A percentile compares a stretch with the other conserved stretches of the same genome.
Evolutionary conservation across 2,888 invertebrate genomes (phyloP).

Genomic region (Hylaea fasciaria): DNA sequence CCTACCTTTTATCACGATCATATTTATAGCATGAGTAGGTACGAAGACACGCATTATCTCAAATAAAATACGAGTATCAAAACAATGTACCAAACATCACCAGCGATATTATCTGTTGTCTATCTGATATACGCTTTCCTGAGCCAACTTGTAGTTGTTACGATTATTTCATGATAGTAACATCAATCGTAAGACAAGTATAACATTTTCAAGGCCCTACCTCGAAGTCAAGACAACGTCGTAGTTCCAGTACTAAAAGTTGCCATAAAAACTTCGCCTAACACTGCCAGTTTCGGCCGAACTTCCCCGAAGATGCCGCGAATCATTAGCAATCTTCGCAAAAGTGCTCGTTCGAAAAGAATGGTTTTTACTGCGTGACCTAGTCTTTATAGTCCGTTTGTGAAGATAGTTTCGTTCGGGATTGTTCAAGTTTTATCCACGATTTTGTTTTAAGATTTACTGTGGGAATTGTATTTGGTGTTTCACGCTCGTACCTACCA

Average conservation of each 20-base stretch:
- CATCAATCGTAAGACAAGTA: neutral
- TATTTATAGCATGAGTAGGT: too few relatives aligned
- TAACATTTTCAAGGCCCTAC: neutral
- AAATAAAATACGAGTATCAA: too few relatives aligned
- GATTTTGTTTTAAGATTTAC: neutral
- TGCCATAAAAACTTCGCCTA: constrained; percentile 17
- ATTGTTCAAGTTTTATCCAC: constrained; percentile 7
- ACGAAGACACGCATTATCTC: too few relatives aligned
- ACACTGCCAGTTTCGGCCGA: constrained; percentile 11
- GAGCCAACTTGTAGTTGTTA: too few relatives aligned
- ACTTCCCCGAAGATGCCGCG: constrained; percentile 16
- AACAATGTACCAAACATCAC: too few relatives aligned
- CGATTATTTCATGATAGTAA: too few relatives aligned
- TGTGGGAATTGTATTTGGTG: too few relatives aligned
- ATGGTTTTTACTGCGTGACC: constrained; percentile 24
- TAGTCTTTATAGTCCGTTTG: constrained; percentile 17
- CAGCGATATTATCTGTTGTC: too few relatives aligned
- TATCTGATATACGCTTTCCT: too few relatives aligned
- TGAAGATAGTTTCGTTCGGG: constrained; percentile 13
- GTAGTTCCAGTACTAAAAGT: constrained; percentile 9
- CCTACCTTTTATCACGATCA: too few relatives aligned
- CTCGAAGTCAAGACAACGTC: constrained; percentile 1
- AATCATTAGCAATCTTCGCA: constrained; percentile 28
- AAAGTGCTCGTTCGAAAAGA: constrained; percentile 16
- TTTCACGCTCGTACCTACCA: too few relatives aligned